A percentile compares a stretch with the other conserved stretches of the same genome.
phyloP scores from a whole-genome alignment of 37 sponge, comb jelly and placozoan genomes.

The Spongilla lacustris region DNA sequence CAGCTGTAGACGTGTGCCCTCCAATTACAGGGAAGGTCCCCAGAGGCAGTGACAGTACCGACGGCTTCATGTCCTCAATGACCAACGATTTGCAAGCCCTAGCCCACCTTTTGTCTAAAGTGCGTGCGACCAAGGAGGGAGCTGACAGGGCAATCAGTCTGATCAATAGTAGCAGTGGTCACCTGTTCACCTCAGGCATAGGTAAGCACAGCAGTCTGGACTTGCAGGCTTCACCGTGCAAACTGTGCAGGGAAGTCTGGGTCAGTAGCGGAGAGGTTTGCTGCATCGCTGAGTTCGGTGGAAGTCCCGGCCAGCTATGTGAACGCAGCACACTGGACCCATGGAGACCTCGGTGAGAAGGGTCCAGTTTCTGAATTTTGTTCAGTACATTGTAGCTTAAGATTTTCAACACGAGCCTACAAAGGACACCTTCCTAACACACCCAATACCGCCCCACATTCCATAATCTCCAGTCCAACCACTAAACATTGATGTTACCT shows the following conservation, averaged over 20 bases:
- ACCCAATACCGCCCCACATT: too few relatives aligned
- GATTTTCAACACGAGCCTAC: too few relatives aligned
- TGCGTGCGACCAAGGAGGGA: not conserved
- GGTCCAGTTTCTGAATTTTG: too few relatives aligned
- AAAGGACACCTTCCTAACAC: not conserved
- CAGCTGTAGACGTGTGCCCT: too few relatives aligned
- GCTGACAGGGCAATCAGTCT: conserved; percentile 21
- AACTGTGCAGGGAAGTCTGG: conserved; percentile 88
- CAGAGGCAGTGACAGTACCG: not conserved
- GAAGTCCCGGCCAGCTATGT: conserved; percentile 73
- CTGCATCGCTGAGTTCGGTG: conserved; percentile 75
- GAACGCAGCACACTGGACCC: conserved; percentile 78
- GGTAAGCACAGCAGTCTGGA: conserved; percentile 74
- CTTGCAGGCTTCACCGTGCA: too few relatives aligned
- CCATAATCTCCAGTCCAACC: too few relatives aligned
- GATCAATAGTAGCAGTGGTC: conserved; percentile 44
- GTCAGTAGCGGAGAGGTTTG: conserved; percentile 59
- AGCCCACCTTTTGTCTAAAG: not conserved
- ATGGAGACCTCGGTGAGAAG: conserved; percentile 87
- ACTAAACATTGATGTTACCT: too few relatives aligned
- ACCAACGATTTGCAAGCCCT: conserved; percentile 29
- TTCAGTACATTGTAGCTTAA: too few relatives aligned
- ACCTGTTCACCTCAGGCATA: conserved; percentile 63
- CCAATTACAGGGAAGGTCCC: not conserved
- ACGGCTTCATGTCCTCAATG: conserved; percentile 17